Evolutionary conservation across 2,888 invertebrate genomes (phyloP).

Genomic region (Phymatocera aterrima): DNA sequence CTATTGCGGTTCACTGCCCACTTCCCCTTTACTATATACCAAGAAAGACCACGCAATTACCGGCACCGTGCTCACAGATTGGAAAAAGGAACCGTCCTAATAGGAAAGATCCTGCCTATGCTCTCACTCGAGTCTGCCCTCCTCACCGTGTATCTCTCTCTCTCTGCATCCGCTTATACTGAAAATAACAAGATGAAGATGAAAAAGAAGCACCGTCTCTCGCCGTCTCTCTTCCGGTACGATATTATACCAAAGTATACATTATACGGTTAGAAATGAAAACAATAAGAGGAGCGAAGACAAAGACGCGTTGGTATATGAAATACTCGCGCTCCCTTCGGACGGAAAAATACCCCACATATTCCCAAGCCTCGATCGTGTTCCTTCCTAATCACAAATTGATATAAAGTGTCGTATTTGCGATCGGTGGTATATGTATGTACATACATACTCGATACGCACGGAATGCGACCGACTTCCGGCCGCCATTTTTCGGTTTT

Average conservation of each 20-base stretch:
- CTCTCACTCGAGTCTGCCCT: too few species aligned
- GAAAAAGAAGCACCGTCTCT: background rate
- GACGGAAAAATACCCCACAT: too few species aligned
- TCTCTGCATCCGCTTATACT: constrained; percentile 31
- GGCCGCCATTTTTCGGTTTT: constrained; percentile 9
- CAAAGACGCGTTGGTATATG: background rate
- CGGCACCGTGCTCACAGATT: constrained; percentile 33
- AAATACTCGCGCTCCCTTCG: background rate
- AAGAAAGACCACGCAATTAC: constrained; percentile 41
- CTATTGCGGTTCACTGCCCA: constrained; percentile 34
- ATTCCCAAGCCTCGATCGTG: background rate
- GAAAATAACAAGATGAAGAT: constrained; percentile 8
- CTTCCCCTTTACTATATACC: constrained; percentile 43
- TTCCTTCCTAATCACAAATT: constrained; percentile 32
- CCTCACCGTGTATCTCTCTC: background rate
- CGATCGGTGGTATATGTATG: too few species aligned
- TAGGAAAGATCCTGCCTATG: constrained; percentile 42
- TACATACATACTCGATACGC: too few species aligned
- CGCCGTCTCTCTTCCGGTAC: constrained; percentile 24
- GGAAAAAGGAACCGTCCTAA: constrained; percentile 44
- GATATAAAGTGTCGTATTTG: background rate
- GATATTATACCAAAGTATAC: background rate
- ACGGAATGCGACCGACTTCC: constrained; percentile 41
- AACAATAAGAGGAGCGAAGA: background rate
- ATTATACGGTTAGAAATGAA: background rate